Base-by-base conservation (phyloP, 2,797 vertebrate species). In the Poeciliopsis gracilis region DNA sequence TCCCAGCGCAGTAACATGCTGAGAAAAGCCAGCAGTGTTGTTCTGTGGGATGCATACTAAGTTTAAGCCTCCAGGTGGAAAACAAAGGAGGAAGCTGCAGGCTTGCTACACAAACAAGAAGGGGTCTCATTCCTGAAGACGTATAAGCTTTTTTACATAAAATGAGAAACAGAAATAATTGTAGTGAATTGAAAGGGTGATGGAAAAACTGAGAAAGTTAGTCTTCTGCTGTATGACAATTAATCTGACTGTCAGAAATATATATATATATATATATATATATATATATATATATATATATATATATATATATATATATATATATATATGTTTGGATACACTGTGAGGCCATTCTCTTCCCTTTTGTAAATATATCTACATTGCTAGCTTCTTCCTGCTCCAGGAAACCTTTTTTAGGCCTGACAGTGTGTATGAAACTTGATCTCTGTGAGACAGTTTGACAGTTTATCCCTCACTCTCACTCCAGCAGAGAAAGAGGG, bases 361-460 rank as follows among this genome's bases (percentile, higher is more conserved):
- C 0, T 38, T 45, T 75, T 75, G 80, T 67, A 79, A 84, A 86
- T 82, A 70, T 84, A 85, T 86, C 73, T 55, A 45, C 82, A 61
- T 70, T 67, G 73, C 88, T 87, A 69, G 88, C 84, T 85, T 85
- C 74, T 87, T 92, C 87, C 90, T 84, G 86, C 82, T 79, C 70
- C 2, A 28, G 16, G 73, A 72, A 71, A 43, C 81, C 77, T 77
- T 84, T 84, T 71, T 84, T 66, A 80, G 55, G 70, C 57, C 66
- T n/a, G 74, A 82, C 79, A 74, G 59, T 75, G 75, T 0, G 77
- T 79, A 59, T 88, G 93, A 90, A 96, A 96, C 86, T 82, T 80
- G 93, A 96, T 95, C 94, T 90, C 93, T 95, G 95, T 96, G 95
- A 95, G 94, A 96, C 89, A 89, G 89, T 92, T 82, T 87, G 84